Conservation (phyloP, 2,888 invertebrate genomes). For the Luperina testacea region DNA sequence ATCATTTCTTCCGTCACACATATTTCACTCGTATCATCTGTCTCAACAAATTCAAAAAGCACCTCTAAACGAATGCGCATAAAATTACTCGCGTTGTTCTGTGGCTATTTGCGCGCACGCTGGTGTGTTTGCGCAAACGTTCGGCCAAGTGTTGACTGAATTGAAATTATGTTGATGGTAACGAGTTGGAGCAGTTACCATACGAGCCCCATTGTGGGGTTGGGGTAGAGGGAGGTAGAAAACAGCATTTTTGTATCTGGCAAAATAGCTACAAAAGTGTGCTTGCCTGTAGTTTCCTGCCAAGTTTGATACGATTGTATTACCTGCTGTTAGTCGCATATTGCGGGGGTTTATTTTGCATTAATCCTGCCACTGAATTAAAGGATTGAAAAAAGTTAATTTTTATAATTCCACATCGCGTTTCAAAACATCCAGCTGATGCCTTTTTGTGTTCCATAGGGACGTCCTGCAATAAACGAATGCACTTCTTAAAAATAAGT, state of each 20-base stretch:
- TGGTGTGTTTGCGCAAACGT: slow-evolving; percentile 18
- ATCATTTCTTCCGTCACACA: not conserved
- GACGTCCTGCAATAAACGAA: not conserved
- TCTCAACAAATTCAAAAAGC: slow-evolving; percentile 34
- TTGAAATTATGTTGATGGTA: slow-evolving; percentile 42
- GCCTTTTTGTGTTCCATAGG: not conserved
- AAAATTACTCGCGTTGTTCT: slow-evolving; percentile 34
- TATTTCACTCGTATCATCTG: slow-evolving; percentile 13
- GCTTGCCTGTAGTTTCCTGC: slow-evolving; percentile 2
- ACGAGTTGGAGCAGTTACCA: slow-evolving; percentile 31
- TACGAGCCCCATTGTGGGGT: not conserved
- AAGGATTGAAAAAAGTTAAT: not conserved
- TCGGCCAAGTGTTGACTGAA: slow-evolving; percentile 29
- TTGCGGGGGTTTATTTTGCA: slow-evolving; percentile 8
- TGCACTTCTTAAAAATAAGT: slow-evolving; percentile 1
- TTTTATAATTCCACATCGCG: not conserved
- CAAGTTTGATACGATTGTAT: slow-evolving; percentile 22
- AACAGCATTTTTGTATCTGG: slow-evolving; percentile 23
- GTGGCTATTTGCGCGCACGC: slow-evolving; percentile 9
- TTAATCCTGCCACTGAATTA: not conserved
- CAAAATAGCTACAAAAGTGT: slow-evolving; percentile 1
- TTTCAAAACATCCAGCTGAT: not conserved
- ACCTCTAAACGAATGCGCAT: slow-evolving; percentile 46
- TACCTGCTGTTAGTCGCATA: not conserved
- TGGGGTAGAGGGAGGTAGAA: not conserved